Evolutionary conservation across 2,888 invertebrate genomes (phyloP), one percentile per base, ranked within the genome.

Genomic region (Eurytoma californica): DNA sequence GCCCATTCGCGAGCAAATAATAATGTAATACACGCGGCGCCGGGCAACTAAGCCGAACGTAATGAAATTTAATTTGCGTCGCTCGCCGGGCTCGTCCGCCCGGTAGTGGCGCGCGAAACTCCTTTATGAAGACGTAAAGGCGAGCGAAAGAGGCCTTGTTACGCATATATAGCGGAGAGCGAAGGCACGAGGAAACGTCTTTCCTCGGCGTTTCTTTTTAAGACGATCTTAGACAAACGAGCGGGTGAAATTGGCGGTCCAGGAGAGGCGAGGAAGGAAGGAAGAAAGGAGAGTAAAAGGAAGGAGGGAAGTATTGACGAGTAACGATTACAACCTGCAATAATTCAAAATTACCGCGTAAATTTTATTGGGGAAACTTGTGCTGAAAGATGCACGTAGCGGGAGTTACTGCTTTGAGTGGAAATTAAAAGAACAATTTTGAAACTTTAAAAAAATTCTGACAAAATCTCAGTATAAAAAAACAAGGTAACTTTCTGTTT

Each of bases 91-190:
- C 24, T 18, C n/a, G 13, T 20, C 49, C 3, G 20, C 49, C 24
- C 13, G 53, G 67, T 28, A 28, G 67, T 24, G 68, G 30, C 53
- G 68, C 30, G 55, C n/a, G 55, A 68, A 57, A 18, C 68, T 68
- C 57, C 55, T 68, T 68, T 68, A 68, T 68, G 68, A 68, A 68
- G 68, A 68, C 68, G 68, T 68, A 68, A 68, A 68, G 68, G 57
- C 68, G 39, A 67, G 67, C 55, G 28, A 67, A 67, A 67, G 55
- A 67, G 67, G n/a, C 18, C 53, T 53, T 55, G 28, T 67, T 67
- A 30, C 53, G 55, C 30, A 18, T 16, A 39, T 66, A n/a, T 65
- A 16, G 39, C 39, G 20, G 24, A 14, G 5, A 7, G n/a, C 53
- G 30, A 2, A 24, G 14, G 13, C 7, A 24, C 28, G 16, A 4